phyloP scores from a whole-genome alignment of 2,797 vertebrate genomes.

The Enteromius anoplus region DNA sequence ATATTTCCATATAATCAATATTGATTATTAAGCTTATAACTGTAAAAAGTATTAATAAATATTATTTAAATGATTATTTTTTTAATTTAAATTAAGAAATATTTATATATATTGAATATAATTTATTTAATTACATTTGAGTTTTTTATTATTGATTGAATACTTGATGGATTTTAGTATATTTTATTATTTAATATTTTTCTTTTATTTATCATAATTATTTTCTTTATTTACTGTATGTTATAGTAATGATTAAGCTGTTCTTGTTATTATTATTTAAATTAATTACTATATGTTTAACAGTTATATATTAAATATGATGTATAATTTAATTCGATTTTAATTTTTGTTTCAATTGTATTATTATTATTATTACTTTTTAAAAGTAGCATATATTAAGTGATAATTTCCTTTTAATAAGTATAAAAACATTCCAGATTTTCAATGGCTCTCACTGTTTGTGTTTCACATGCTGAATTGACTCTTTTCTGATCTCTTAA shows the following conservation, averaged over 20 bases:
- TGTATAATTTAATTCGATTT: not conserved
- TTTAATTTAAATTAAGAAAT: not conserved
- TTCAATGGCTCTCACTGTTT: not conserved
- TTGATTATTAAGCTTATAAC: not conserved
- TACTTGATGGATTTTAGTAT: not conserved
- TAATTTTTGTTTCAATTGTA: not conserved
- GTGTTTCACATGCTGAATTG: not conserved
- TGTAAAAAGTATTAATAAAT: not conserved
- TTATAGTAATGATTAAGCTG: conserved; percentile 40
- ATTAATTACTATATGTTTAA: not conserved
- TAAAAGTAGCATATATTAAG: too few relatives aligned
- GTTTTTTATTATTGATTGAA: not conserved
- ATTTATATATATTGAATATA: not conserved
- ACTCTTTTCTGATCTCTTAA: conserved; percentile 9
- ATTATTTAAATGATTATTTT: not conserved
- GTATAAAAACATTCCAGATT: not conserved
- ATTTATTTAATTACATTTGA: not conserved
- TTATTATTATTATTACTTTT: too few relatives aligned
- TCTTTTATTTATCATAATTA: not conserved
- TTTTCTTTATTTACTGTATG: not conserved
- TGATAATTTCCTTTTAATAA: not conserved
- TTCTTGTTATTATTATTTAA: not conserved
- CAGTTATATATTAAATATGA: not conserved
- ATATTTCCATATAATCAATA: not conserved
- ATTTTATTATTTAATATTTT: not conserved